phyloP scores from a whole-genome alignment of 2,888 invertebrate genomes.

The Drosophila trichaetosa region DNA sequence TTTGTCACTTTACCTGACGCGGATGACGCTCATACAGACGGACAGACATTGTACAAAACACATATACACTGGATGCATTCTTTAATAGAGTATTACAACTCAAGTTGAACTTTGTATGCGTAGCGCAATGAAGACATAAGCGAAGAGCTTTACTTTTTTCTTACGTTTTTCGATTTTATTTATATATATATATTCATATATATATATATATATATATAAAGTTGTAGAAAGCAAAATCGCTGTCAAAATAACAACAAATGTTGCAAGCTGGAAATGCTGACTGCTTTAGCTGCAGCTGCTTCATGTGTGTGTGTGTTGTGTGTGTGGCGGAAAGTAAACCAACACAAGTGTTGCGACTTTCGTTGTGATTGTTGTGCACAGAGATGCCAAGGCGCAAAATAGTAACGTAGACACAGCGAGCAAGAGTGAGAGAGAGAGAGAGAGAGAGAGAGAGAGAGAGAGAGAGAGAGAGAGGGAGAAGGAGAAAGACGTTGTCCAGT shows the following conservation, averaged over 20 bases:
- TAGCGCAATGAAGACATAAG: neutral
- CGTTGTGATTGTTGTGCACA: constrained; percentile 68
- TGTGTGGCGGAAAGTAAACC: constrained; percentile 71
- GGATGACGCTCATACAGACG: neutral
- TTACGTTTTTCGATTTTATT: neutral
- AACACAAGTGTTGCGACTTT: constrained; percentile 79
- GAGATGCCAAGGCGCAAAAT: constrained; percentile 14
- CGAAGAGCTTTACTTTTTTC: neutral
- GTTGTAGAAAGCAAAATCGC: constrained; percentile 1
- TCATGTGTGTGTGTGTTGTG: constrained; percentile 33
- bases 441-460: neutral
- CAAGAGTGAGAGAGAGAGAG: neutral
- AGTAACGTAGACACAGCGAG: neutral
- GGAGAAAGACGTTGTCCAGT: constrained; percentile 17
- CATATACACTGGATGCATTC: neutral
- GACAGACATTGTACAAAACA: neutral
- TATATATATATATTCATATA: neutral
- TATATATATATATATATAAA: neutral
- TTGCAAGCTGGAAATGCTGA: constrained; percentile 27
- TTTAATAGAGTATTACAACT: neutral
- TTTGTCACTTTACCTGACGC: neutral
- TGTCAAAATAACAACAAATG: constrained; percentile 30
- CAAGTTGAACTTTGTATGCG: neutral
- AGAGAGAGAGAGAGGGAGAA: neutral
- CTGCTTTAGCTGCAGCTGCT: constrained; percentile 42